These are phyloP conservation scores for Heptranchias perlo DNA, from an alignment of 2,113 vertebrate species.

Conservation along the genomic window DNA sequence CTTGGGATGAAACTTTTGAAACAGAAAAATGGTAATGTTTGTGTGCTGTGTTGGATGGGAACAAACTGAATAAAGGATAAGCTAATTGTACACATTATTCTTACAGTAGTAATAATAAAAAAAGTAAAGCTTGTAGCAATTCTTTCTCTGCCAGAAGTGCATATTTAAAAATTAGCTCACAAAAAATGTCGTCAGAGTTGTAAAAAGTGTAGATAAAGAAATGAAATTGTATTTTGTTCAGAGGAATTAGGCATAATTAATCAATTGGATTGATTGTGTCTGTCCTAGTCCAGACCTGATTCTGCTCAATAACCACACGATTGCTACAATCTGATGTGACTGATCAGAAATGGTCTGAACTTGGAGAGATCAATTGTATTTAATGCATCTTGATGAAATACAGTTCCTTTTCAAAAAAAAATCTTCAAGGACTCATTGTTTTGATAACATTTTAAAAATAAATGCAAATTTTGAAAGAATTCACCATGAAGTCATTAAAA, in stretches of 20 bases:
- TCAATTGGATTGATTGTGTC: constrained; percentile 4
- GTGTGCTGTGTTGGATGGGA: neutral
- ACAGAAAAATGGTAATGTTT: neutral
- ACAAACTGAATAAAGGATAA: neutral
- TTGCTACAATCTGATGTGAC: neutral
- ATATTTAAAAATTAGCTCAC: constrained; percentile 13
- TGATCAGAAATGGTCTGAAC: neutral
- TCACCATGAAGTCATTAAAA: neutral
- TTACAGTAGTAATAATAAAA: neutral
- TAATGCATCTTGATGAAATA: neutral
- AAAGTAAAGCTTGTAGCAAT: neutral
- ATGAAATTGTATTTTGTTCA: constrained; percentile 1
- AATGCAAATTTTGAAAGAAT: constrained; percentile 3
- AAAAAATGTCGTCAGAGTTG: neutral
- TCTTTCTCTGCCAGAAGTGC: neutral
- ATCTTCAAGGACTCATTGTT: neutral
- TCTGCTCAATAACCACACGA: neutral
- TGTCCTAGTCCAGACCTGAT: neutral
- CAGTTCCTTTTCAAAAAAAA: neutral
- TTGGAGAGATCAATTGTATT: neutral
- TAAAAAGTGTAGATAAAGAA: neutral
- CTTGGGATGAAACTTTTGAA: constrained; percentile 29
- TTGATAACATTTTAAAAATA: neutral
- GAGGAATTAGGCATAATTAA: neutral
- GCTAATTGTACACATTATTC: neutral